These are phyloP conservation scores for Loriculus beryllinus DNA, from an alignment of 2,797 vertebrate species.

Conservation along the genomic window DNA sequence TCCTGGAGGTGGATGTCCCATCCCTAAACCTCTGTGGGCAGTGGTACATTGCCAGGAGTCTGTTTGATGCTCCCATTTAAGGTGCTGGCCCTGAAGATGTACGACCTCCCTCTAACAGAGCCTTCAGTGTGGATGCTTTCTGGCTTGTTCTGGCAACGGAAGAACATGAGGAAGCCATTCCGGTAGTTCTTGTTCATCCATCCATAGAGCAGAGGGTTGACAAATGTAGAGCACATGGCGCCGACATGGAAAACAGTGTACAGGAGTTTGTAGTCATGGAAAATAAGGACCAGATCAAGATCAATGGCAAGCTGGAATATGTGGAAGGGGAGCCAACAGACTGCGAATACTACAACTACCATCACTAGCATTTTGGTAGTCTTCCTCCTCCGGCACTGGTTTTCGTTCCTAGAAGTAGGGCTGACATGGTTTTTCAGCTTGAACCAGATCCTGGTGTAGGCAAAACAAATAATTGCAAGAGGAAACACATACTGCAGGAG, in stretches of 20 bases:
- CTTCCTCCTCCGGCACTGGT: constrained; percentile 83
- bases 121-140: constrained; percentile 85
- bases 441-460: constrained; percentile 91
- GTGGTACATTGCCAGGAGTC: constrained; percentile 74
- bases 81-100: constrained; percentile 75
- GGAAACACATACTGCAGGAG: constrained; percentile 89
- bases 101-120: constrained; percentile 83
- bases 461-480: constrained; percentile 87
- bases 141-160: constrained; percentile 86
- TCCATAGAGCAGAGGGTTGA: constrained; percentile 89
- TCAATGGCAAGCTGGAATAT: constrained; percentile 89
- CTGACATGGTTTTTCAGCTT: constrained; percentile 91
- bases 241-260: constrained; percentile 90
- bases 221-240: constrained; percentile 92
- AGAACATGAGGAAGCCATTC: constrained; percentile 91
- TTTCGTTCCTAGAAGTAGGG: constrained; percentile 83
- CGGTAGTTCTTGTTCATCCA: constrained; percentile 98
- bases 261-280: constrained; percentile 91
- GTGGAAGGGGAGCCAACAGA: constrained; percentile 91
- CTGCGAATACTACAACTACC: constrained; percentile 88
- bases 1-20: background rate
- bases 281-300: constrained; percentile 84
- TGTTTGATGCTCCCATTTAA: constrained; percentile 76
- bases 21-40: constrained; percentile 82
- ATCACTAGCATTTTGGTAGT: constrained; percentile 92